phyloP scores from a whole-genome alignment of 2,113 vertebrate genomes.

The Pithys albifrons region DNA sequence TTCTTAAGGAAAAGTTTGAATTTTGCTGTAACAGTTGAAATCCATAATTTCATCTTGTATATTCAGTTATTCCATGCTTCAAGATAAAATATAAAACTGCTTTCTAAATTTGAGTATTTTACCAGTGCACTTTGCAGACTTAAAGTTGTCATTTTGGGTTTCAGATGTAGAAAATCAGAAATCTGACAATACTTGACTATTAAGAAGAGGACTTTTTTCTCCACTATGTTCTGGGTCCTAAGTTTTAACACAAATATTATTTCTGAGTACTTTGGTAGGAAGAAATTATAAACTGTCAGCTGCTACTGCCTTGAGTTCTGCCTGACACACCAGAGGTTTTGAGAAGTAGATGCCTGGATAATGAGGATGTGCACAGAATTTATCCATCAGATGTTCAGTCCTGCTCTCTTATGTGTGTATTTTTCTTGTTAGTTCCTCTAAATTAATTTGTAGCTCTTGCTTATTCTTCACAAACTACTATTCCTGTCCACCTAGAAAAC shows the following conservation, averaged over 20 bases:
- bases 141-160: background rate
- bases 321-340: background rate
- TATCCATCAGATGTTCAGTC: background rate
- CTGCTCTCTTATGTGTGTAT: background rate
- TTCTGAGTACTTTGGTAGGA: background rate
- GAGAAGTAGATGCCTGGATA: background rate
- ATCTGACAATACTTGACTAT: background rate
- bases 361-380: background rate
- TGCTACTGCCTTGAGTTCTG: background rate
- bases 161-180: background rate
- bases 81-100: background rate
- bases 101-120: background rate
- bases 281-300: background rate
- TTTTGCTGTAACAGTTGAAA: conserved; percentile 63
- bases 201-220: background rate
- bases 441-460: background rate
- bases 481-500: background rate
- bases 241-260: background rate
- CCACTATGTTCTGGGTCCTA: background rate
- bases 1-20: background rate
- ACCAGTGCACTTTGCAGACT: background rate
- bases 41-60: conserved; percentile 17
- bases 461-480: background rate
- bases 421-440: background rate
- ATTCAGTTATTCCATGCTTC: background rate